phyloP scores from a whole-genome alignment of 2,797 vertebrate genomes.

The Trematomus bernacchii region DNA sequence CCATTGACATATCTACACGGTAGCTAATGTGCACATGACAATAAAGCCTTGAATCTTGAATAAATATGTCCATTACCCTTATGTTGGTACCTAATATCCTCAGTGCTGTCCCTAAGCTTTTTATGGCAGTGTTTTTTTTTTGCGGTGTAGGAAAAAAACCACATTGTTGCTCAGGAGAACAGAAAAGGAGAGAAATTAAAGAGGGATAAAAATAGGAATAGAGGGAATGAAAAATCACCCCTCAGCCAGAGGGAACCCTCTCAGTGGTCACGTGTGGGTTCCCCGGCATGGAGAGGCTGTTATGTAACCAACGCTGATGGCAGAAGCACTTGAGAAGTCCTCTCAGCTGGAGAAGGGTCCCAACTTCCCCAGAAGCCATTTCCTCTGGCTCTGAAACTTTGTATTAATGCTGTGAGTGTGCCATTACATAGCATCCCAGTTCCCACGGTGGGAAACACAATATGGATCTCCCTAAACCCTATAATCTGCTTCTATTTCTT shows the following conservation, averaged over 20 bases:
- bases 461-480: slow-evolving; percentile 21
- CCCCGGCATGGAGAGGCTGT: slow-evolving; percentile 41
- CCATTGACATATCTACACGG: no score
- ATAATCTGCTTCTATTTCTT: slow-evolving; percentile 11
- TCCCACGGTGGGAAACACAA: slow-evolving; percentile 53
- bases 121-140: neutral
- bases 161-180: slow-evolving; percentile 30
- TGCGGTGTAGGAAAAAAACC: slow-evolving; percentile 12
- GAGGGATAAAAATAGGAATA: slow-evolving; percentile 12
- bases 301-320: slow-evolving; percentile 71
- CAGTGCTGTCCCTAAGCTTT: slow-evolving; percentile 9
- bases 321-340: slow-evolving; percentile 69
- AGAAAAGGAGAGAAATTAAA: neutral
- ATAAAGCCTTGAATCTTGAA: no score
- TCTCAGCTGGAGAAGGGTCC: slow-evolving; percentile 35
- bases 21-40: no score
- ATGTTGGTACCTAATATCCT: neutral
- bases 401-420: slow-evolving; percentile 27
- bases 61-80: no score
- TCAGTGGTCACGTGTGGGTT: slow-evolving; percentile 57
- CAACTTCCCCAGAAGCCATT: slow-evolving; percentile 39
- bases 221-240: slow-evolving; percentile 51
- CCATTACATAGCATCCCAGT: slow-evolving; percentile 55
- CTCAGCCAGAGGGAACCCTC: slow-evolving; percentile 56
- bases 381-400: slow-evolving; percentile 43